These are phyloP conservation scores for Trematomus bernacchii DNA, from an alignment of 2,797 vertebrate species.

Conservation along the genomic window DNA sequence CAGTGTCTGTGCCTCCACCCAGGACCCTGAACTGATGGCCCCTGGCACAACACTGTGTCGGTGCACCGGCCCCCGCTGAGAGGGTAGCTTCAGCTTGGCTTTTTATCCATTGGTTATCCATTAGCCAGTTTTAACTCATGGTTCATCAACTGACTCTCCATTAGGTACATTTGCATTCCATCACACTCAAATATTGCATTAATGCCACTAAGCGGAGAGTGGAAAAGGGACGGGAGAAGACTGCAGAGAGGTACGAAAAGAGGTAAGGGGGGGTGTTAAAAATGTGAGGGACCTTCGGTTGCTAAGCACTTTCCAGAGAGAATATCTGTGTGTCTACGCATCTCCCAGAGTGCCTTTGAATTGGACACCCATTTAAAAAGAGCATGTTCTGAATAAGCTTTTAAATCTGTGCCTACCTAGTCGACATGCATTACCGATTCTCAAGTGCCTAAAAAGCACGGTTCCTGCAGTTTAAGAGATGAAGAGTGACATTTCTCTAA, in stretches of 20 bases:
- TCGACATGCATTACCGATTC: conserved; percentile 58
- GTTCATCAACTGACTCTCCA: conserved; percentile 70
- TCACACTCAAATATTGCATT: conserved; percentile 59
- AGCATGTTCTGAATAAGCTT: conserved; percentile 68
- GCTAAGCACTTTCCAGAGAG: conserved; percentile 44
- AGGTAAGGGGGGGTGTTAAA: conserved; percentile 40
- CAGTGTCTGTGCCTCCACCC: conserved; percentile 25
- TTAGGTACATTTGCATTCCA: conserved; percentile 77
- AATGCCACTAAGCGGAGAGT: conserved; percentile 47
- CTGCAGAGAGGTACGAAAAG: conserved; percentile 44
- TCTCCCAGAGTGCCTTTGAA: conserved; percentile 52
- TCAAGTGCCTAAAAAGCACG: conserved; percentile 65
- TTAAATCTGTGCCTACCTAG: conserved; percentile 61
- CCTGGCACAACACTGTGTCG: conserved; percentile 23
- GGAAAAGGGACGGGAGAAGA: conserved; percentile 22
- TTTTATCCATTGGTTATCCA: conserved; percentile 65
- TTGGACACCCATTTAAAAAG: conserved; percentile 64
- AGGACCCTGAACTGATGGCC: conserved; percentile 6
- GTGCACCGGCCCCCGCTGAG: conserved; percentile 31
- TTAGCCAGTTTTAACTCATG: conserved; percentile 69
- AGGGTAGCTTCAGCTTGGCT: conserved; percentile 60
- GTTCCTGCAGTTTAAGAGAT: conserved; percentile 47
- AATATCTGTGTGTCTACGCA: conserved; percentile 18
- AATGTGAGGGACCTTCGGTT: conserved; percentile 55
- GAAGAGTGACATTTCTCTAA: conserved; percentile 59